A percentile compares a stretch with the other conserved stretches of the same genome.
These are phyloP conservation scores for Palythoa grandis DNA, from an alignment of 92 coral and sea anemone genomes.

Conservation along the genomic window DNA sequence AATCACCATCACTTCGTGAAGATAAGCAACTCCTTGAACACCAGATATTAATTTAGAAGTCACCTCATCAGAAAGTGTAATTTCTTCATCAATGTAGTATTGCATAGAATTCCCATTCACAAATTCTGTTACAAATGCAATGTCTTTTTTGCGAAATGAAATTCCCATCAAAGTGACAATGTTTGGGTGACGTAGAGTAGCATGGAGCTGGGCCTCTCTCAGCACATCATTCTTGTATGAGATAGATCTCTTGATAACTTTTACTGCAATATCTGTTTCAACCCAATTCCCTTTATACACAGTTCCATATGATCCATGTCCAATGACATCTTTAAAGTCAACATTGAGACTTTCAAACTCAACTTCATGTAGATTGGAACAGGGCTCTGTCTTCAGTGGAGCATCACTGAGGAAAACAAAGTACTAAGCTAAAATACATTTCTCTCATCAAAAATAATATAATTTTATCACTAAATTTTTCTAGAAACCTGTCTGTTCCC, in stretches of 20 bases:
- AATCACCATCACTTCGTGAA: conserved; percentile 54
- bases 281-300: conserved; percentile 55
- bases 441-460: no score
- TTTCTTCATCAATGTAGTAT: conserved; percentile 59
- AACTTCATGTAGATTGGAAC: no score
- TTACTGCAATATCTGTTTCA: conserved; percentile 48
- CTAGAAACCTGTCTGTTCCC: no score
- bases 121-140: conserved; percentile 56
- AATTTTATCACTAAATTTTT: no score
- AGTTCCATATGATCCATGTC: conserved; percentile 38
- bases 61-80: conserved; percentile 29
- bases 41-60: conserved; percentile 24
- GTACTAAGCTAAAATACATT: no score
- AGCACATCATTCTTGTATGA: conserved; percentile 42
- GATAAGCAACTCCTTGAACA: conserved; percentile 57
- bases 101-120: conserved; percentile 59
- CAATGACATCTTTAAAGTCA: conserved; percentile 17
- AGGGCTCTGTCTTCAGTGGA: no score
- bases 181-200: conserved; percentile 53
- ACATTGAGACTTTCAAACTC: conserved; percentile 42
- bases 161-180: conserved; percentile 58
- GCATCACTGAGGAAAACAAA: no score
- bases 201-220: conserved; percentile 43
- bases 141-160: conserved; percentile 52
- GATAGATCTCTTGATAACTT: conserved; percentile 40